Base-by-base conservation (phyloP, 2,113 vertebrate species). In the Chamaea fasciata region DNA sequence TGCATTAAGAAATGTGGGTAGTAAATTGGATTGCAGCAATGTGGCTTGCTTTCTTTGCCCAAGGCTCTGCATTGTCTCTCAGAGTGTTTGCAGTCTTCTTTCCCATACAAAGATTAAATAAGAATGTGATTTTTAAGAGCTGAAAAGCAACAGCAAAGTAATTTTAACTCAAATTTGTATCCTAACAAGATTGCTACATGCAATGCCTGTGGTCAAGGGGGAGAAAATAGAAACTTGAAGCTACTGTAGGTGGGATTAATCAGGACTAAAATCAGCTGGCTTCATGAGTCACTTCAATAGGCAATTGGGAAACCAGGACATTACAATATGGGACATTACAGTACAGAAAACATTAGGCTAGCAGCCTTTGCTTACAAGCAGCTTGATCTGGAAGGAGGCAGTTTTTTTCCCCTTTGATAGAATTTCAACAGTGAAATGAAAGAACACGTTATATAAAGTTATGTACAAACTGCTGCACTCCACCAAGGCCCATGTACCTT, bases 371-470 rank as follows among this genome's bases (percentile, higher is more conserved):
- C 37, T 46, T 93, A 52, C 18, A 69, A 33, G 47, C 21, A 50
- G 15, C 37, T 77, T 47, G 27, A 24, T 60, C 33, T 80, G 49
- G n/a, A 75, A 39, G 42, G 47, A 63, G 47, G 37, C 44, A 50
- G 39, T 77, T 89, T 53, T 39, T 85, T 85, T 69, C 37, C 42
- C 6, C 15, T 62, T 65, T 53, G 50, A 42, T 62, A 65, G 13
- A 53, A 83, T 77, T 86, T 74, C 37, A 77, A 4, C 20, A 83
- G 2, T 9, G 30, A 89, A 81, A 57, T 13, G 31, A 50, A 31
- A 13, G 10, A 73, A 41, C 19, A 11, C 0, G 0, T 69, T 83
- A 12, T 2, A 13, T 22, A 14, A 21, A 82, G 41, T 50, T 20
- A 37, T 5, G 19, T 30, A 53, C 70, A 86, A 37, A 16, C 10